A percentile compares a stretch with the other conserved stretches of the same genome.
These are phyloP conservation scores for Paragorgia papillata DNA, from an alignment of 92 coral and sea anemone genomes.

Conservation along the genomic window DNA sequence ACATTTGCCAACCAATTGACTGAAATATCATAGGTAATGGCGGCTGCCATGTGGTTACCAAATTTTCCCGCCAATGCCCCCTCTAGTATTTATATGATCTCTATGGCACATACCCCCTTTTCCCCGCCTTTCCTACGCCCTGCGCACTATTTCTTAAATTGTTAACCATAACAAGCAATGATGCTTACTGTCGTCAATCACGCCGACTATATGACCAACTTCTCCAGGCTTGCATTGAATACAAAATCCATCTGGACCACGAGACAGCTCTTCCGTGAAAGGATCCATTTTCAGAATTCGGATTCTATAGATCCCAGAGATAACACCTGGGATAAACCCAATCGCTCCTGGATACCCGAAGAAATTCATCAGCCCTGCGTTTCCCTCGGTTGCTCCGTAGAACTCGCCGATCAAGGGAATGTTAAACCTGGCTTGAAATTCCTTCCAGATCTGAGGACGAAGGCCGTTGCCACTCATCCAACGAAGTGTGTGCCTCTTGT, in stretches of 20 bases:
- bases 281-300: slow-evolving; percentile 39
- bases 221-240: slow-evolving; percentile 39
- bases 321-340: slow-evolving; percentile 8
- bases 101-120: no score
- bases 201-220: slow-evolving; percentile 29
- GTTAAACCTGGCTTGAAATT: slow-evolving; percentile 37
- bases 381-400: slow-evolving; percentile 46
- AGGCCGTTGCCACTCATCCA: slow-evolving; percentile 41
- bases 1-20: no score
- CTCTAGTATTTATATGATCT: no score
- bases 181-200: slow-evolving; percentile 31
- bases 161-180: no score
- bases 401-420: slow-evolving; percentile 30
- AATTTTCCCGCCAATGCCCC: no score
- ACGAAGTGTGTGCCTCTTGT: slow-evolving; percentile 36
- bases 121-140: no score
- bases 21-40: no score
- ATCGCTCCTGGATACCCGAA: slow-evolving; percentile 30
- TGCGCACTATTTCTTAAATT: no score
- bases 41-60: no score
- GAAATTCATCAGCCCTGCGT: neutral
- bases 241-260: slow-evolving; percentile 42
- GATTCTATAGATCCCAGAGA: neutral
- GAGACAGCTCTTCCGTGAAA: slow-evolving; percentile 25
- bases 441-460: slow-evolving; percentile 44